Conservation (phyloP, 2,888 invertebrate species). For the Leptopilina myrica region DNA sequence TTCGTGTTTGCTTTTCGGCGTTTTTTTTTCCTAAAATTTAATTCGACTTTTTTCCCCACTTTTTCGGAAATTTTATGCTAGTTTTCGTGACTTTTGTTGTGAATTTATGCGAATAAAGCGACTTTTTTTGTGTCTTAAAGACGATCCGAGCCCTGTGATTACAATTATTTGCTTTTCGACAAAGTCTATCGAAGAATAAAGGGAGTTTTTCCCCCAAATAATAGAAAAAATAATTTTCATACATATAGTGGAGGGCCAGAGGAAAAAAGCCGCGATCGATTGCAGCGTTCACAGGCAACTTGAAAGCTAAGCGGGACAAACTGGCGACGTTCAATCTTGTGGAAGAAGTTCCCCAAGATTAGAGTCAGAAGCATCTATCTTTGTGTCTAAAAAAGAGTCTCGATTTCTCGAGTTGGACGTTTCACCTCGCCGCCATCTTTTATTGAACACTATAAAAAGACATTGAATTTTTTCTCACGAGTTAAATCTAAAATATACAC, state of each 20-base stretch:
- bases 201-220: background rate
- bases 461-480: conserved; percentile 35
- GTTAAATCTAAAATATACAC: too few relatives aligned
- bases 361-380: conserved; percentile 26
- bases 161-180: too few relatives aligned
- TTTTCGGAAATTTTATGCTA: too few relatives aligned
- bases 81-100: too few relatives aligned
- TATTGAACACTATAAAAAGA: background rate
- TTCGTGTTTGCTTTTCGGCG: too few relatives aligned
- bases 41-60: too few relatives aligned
- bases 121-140: too few relatives aligned
- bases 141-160: too few relatives aligned
- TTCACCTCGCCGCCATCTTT: conserved; percentile 26
- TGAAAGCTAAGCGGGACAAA: conserved; percentile 48
- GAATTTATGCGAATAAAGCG: too few relatives aligned
- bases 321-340: conserved; percentile 48
- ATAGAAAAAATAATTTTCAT: conserved; percentile 24
- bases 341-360: conserved; percentile 38
- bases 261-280: conserved; percentile 55
- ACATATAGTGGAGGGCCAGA: conserved; percentile 29
- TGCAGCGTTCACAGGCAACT: conserved; percentile 15
- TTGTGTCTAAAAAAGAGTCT: conserved; percentile 20
- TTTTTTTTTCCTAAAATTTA: too few relatives aligned
- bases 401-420: conserved; percentile 32
- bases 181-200: too few relatives aligned